Evolutionary conservation across 2,113 vertebrate species (phyloP), one percentile per base, ranked within the genome.

Genomic region (Poeciliopsis retropinna): DNA sequence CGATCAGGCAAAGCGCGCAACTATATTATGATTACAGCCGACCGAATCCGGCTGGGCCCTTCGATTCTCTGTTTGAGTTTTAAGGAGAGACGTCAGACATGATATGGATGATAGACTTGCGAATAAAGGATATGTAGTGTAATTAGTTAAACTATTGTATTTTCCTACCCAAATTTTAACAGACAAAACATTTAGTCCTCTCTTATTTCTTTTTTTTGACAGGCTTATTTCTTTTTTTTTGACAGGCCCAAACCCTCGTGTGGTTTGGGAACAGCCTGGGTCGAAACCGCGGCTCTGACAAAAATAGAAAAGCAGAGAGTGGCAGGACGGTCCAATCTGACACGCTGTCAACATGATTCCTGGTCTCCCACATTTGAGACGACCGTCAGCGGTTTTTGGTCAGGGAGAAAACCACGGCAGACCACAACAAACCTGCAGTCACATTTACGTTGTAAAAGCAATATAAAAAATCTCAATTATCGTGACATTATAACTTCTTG

Each of bases 251-350:
- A n/a, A n/a, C n/a, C 67, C 54, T 64, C 28, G 44, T 64, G 78
- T 72, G 64, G 75, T 70, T 44, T 62, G 67, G 70, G 72, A 84
- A 85, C 17, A 76, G 67, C 63, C 64, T 15, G 60, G 31, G 25
- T 64, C 67, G 75, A 71, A 91, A 89, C 77, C 79, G 70, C n/a
- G 78, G 51, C 81, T 83, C 69, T 60, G 88, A 84, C 82, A 86
- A 82, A 91, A 91, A 91, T 92, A 93, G 92, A 85, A 79, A 71
- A 72, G 75, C 85, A 71, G 80, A 87, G 78, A 84, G 84, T 72
- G 65, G 84, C 78, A 68, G 87, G 80, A 87, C 83, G 73, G 88
- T 88, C 82, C 88, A 88, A 92, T 93, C 80, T 82, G 91, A 92
- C 76, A 88, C 70, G 72, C 87, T 87, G 88, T 92, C 91, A 92